Base-by-base conservation (phyloP, 2,113 vertebrate species). In the Centropristis striata region DNA sequence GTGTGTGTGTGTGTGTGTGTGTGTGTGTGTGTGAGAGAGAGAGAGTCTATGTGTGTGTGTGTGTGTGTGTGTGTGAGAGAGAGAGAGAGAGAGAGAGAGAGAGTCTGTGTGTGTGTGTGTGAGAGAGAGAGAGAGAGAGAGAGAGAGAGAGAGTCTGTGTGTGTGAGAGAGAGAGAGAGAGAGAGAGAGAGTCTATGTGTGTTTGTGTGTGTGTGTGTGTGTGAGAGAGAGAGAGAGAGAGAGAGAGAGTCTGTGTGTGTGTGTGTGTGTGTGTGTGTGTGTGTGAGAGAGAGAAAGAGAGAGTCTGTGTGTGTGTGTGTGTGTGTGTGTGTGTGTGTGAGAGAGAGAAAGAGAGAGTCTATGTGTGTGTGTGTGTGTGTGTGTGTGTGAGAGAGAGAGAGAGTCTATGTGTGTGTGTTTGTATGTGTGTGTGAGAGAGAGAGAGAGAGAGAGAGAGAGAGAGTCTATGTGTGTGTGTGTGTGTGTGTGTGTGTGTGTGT, bases 1-100 rank as follows among this genome's bases (percentile, higher is more conserved):
- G 46, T 37, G 61, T 71, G 59, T 59, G 23, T 59, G 57, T 60
- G 58, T 13, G 61, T 65, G 67, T 27, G 15, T 27, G 61, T 75
- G 27, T 47, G 59, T 23, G 23, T 16, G 49, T 5, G 47, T 11
- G 58, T 1, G 10, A 0, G 63, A 12, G 36, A 15, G 27, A 66
- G 32, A 23, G 18, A 58, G n/a, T n/a, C n/a, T n/a, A n/a, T n/a
- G n/a, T n/a, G n/a, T n/a, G n/a, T n/a, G n/a, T n/a, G n/a, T n/a
- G n/a, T n/a, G n/a, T n/a, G n/a, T n/a, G n/a, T n/a, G n/a, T n/a
- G n/a, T n/a, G n/a, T n/a, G 20, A 14, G 21, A 25, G 3, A 39
- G 25, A 16, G 23, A 28, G 25, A 47, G 64, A 67, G 20, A 23
- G 71, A 54, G 41, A 61, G 64, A 41, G 20, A 14, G 21, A 25